These are phyloP conservation scores for Phyllotis vaccarum DNA, from an alignment of 2,797 vertebrate species.

Conservation along the genomic window DNA sequence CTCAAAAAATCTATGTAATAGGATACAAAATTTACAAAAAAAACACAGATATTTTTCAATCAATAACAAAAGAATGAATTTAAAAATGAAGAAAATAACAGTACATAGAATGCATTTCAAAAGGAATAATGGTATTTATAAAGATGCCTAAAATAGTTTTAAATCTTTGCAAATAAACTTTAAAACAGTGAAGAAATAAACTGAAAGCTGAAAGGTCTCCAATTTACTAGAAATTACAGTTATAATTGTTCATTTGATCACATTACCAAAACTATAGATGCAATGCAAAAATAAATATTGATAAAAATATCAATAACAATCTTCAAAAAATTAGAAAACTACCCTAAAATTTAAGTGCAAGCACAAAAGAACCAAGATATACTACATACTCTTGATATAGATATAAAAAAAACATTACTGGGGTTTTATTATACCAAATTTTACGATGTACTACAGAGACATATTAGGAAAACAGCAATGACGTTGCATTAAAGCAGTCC, in stretches of 20 bases:
- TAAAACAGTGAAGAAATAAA: neutral
- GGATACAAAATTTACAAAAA: neutral
- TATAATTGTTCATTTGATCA: neutral
- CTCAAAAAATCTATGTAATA: neutral
- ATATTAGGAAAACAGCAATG: neutral
- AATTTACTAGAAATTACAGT: neutral
- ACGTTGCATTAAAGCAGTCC: neutral
- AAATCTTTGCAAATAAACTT: neutral
- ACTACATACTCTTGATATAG: neutral
- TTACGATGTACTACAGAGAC: neutral
- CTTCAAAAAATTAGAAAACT: neutral
- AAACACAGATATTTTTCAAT: neutral
- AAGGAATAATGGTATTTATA: neutral
- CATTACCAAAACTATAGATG: neutral
- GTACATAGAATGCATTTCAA: neutral
- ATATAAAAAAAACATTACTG: neutral
- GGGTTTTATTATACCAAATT: neutral
- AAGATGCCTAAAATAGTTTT: neutral
- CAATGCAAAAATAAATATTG: neutral
- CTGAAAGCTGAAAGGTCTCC: neutral
- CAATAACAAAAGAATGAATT: neutral
- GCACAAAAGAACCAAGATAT: neutral
- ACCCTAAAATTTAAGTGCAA: neutral
- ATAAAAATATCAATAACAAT: neutral
- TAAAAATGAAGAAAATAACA: neutral